A percentile compares a stretch with the other conserved stretches of the same genome.
Conservation (phyloP, 2,113 vertebrate species). For the Xyliphius kryptos region DNA sequence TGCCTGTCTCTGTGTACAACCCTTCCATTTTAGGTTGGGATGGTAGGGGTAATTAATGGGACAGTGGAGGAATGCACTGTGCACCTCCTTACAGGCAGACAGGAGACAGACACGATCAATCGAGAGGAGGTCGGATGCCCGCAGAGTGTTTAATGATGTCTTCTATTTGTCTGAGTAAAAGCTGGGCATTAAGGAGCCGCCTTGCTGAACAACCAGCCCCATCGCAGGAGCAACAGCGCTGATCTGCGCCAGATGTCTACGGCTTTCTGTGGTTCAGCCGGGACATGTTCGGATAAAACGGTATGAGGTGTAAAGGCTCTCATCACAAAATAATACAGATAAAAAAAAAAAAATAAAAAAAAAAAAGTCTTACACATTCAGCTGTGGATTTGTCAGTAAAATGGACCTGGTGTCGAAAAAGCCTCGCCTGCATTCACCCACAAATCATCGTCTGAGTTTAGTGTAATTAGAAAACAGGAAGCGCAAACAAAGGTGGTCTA, state of each 20-base stretch:
- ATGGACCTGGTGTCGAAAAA: no score
- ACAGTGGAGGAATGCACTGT: slow-evolving; percentile 37
- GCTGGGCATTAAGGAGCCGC: slow-evolving; percentile 20
- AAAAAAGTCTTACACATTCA: no score
- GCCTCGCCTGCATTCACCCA: no score
- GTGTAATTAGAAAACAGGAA: no score
- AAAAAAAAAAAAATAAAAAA: no score
- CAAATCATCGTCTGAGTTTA: no score
- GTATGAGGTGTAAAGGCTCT: neutral
- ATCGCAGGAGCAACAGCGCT: neutral
- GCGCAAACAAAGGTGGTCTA: no score
- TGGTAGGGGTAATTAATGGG: slow-evolving; percentile 51
- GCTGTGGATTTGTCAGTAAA: no score
- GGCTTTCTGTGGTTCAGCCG: neutral
- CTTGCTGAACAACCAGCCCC: slow-evolving; percentile 3
- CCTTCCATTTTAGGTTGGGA: slow-evolving; percentile 51
- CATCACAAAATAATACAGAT: no score
- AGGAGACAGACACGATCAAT: slow-evolving; percentile 40
- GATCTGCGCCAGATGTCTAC: neutral
- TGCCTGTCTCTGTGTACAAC: slow-evolving; percentile 39
- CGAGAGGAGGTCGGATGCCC: slow-evolving; percentile 35
- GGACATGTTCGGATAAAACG: neutral
- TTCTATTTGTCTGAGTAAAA: slow-evolving; percentile 30
- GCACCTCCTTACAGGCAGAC: slow-evolving; percentile 41
- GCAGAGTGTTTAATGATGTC: slow-evolving; percentile 37